A percentile compares a stretch with the other conserved stretches of the same genome.
Conservation (phyloP, 2,888 invertebrate genomes). For the Rutpela maculata region DNA sequence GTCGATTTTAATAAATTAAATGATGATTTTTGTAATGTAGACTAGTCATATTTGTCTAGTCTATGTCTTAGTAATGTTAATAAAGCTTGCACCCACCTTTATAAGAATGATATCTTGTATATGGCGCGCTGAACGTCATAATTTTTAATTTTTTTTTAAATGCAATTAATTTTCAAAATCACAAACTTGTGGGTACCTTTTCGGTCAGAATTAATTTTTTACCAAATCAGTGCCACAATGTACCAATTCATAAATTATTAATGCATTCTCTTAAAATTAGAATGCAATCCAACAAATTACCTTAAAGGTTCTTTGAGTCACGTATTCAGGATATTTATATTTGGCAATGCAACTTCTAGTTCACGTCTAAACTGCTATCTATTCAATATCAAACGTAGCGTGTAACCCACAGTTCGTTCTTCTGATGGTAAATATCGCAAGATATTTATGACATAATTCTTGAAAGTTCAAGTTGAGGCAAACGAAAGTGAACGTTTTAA, state of each 20-base stretch:
- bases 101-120: too few relatives aligned
- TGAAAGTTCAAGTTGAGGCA: slow-evolving; percentile 54
- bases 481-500: slow-evolving; percentile 50
- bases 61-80: too few relatives aligned
- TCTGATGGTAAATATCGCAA: slow-evolving; percentile 36
- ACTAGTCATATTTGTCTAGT: too few relatives aligned
- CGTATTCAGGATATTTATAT: slow-evolving; percentile 15
- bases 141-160: too few relatives aligned
- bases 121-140: too few relatives aligned
- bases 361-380: background rate
- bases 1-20: too few relatives aligned
- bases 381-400: background rate
- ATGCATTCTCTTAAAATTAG: background rate
- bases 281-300: background rate
- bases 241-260: slow-evolving; percentile 1
- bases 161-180: too few relatives aligned
- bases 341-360: slow-evolving; percentile 22
- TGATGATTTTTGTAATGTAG: too few relatives aligned
- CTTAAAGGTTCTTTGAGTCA: slow-evolving; percentile 18
- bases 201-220: too few relatives aligned
- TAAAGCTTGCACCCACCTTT: too few relatives aligned
- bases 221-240: too few relatives aligned
- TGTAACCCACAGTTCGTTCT: background rate
- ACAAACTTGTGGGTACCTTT: too few relatives aligned
- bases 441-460: slow-evolving; percentile 53